Evolutionary conservation across 2,113 vertebrate genomes (phyloP).

Genomic region (Mirza zaza): DNA sequence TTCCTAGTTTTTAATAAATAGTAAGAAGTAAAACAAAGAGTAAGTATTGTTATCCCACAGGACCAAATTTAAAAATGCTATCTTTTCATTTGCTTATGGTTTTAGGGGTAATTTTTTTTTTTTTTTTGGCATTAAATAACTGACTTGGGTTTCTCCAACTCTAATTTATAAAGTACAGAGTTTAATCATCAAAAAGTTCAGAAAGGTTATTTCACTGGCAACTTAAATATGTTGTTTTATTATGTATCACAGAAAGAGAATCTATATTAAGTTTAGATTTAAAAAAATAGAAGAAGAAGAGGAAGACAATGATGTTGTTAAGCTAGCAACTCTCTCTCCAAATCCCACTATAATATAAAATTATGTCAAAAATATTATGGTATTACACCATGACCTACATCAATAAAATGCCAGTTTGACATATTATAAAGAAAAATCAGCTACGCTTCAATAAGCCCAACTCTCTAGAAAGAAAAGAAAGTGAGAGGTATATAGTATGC

Average conservation of each 20-base stretch:
- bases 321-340: not conserved
- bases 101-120: not conserved
- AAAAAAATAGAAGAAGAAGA: not conserved
- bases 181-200: slow-evolving; percentile 52
- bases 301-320: not conserved
- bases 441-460: slow-evolving; percentile 63
- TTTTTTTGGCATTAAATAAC: slow-evolving; percentile 49
- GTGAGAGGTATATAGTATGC: not conserved
- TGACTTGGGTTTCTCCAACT: slow-evolving; percentile 1
- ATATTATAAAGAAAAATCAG: slow-evolving; percentile 72
- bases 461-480: slow-evolving; percentile 66
- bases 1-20: slow-evolving; percentile 56
- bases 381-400: slow-evolving; percentile 58
- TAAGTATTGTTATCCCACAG: slow-evolving; percentile 26
- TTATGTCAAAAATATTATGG: slow-evolving; percentile 57
- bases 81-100: slow-evolving; percentile 42
- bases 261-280: slow-evolving; percentile 19
- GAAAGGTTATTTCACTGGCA: slow-evolving; percentile 37
- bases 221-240: slow-evolving; percentile 32
- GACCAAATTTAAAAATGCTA: slow-evolving; percentile 42
- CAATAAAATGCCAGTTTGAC: slow-evolving; percentile 75
- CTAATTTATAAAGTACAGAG: slow-evolving; percentile 6
- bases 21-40: slow-evolving; percentile 51
- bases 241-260: not conserved
- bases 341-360: slow-evolving; percentile 59